phyloP scores from a whole-genome alignment of 2,113 vertebrate genomes.

The Sebastes fasciatus region DNA sequence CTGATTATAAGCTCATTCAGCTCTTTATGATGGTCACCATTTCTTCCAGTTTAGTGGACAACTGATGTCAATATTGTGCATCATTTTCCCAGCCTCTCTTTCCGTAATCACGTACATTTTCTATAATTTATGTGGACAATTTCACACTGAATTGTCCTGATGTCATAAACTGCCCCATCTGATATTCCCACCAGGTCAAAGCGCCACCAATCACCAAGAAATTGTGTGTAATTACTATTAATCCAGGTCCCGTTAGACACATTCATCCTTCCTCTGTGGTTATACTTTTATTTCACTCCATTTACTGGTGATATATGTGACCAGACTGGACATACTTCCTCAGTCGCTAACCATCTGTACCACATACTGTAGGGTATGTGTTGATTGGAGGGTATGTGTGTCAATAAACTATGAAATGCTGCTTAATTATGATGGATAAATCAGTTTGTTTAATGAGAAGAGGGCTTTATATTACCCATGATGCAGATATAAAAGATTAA shows the following conservation, averaged over 20 bases:
- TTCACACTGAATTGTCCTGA: constrained; percentile 40
- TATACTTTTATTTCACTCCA: constrained; percentile 43
- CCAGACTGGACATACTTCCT: constrained; percentile 49
- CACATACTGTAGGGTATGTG: background rate
- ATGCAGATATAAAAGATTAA: background rate
- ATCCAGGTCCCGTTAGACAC: constrained; percentile 21
- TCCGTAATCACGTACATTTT: constrained; percentile 19
- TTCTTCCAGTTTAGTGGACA: constrained; percentile 44
- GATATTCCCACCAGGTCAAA: constrained; percentile 38
- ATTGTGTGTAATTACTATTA: constrained; percentile 36
- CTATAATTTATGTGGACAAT: constrained; percentile 16
- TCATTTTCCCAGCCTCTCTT: constrained; percentile 22
- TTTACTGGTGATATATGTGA: constrained; percentile 44
- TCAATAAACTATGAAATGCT: background rate
- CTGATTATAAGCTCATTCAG: constrained; percentile 37
- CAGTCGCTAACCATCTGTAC: constrained; percentile 25
- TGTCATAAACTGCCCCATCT: constrained; percentile 28
- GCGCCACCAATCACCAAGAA: constrained; percentile 28
- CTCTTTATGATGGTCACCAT: constrained; percentile 32
- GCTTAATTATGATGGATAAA: constrained; percentile 19
- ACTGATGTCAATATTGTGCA: constrained; percentile 29
- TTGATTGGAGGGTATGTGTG: background rate
- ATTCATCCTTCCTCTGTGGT: constrained; percentile 30
- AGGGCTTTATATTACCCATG: background rate
- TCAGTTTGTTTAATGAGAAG: constrained; percentile 4